Conservation (phyloP, 2,113 vertebrate species). For the Clinocottus analis region DNA sequence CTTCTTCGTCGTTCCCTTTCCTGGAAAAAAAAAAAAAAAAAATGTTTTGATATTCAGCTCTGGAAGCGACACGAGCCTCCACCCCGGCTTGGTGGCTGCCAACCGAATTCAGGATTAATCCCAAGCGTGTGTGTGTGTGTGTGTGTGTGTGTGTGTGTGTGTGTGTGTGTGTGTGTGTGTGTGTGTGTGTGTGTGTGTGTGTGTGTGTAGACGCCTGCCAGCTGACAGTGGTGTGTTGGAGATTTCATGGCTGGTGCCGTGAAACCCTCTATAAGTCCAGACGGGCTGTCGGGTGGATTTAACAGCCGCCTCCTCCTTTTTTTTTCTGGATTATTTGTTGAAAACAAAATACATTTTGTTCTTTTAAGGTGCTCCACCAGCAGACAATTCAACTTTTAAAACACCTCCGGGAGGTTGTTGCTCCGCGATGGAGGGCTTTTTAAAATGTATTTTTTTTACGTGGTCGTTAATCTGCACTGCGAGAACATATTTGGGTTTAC, state of each 20-base stretch:
- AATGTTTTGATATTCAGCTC: conserved; percentile 67
- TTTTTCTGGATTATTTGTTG: conserved; percentile 9
- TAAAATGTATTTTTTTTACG: too few relatives aligned
- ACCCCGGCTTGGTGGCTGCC: conserved; percentile 35
- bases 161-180: conserved; percentile 7
- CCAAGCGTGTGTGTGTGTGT: conserved; percentile 6
- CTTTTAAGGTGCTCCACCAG: neutral
- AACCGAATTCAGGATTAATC: conserved; percentile 64
- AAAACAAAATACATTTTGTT: neutral
- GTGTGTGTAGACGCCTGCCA: conserved; percentile 29
- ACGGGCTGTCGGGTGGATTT: conserved; percentile 56
- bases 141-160: conserved; percentile 12
- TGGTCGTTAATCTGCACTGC: conserved; percentile 3
- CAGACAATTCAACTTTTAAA: conserved; percentile 2
- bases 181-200: conserved; percentile 18
- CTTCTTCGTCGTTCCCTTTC: conserved; percentile 33
- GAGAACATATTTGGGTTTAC: neutral
- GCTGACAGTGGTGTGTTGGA: conserved; percentile 57
- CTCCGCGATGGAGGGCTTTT: neutral
- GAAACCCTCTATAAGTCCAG: conserved; percentile 59
- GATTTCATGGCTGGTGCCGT: conserved; percentile 58
- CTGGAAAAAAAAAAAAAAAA: too few relatives aligned
- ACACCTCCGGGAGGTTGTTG: conserved; percentile 12
- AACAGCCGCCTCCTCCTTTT: conserved; percentile 38
- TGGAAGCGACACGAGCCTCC: conserved; percentile 54